Evolutionary conservation across 2,797 vertebrate genomes (phyloP).

Genomic region (Crenichthys baileyi): DNA sequence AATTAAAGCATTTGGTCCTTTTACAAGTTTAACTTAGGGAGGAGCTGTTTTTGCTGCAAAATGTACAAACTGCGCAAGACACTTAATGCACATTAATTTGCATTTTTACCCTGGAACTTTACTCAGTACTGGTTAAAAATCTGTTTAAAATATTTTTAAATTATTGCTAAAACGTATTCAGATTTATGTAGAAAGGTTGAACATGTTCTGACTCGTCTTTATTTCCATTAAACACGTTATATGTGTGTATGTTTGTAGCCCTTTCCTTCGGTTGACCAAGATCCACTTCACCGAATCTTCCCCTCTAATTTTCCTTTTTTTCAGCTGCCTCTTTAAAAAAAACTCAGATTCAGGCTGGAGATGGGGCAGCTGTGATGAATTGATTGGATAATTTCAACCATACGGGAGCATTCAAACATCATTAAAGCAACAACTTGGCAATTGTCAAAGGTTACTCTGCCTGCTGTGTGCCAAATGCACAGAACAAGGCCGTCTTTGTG

Average conservation of each 20-base stretch:
- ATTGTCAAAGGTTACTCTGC: conserved; percentile 63
- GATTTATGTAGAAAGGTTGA: not conserved
- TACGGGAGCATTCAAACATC: conserved; percentile 73
- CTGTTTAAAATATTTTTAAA: not conserved
- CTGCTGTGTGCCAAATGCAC: conserved; percentile 14
- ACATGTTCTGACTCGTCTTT: not conserved
- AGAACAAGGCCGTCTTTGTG: conserved; percentile 68
- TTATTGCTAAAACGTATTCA: not conserved
- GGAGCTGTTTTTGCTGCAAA: no score
- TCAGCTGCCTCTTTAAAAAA: conserved; percentile 11
- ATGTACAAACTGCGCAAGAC: no score
- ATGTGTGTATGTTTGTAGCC: not conserved
- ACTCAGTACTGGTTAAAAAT: no score
- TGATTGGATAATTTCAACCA: conserved; percentile 80
- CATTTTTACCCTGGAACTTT: no score
- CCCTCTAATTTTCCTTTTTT: conserved; percentile 33
- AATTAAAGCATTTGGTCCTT: no score
- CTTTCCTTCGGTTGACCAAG: conserved; percentile 29
- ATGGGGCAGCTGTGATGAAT: conserved; percentile 49
- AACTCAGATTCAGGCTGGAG: conserved; percentile 18
- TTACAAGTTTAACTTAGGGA: no score
- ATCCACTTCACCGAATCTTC: conserved; percentile 34
- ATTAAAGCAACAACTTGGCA: conserved; percentile 68
- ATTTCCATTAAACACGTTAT: not conserved
- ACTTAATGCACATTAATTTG: no score